These are phyloP conservation scores for Orius laevigatus DNA, from an alignment of 1,140 invertebrate genomes.

Conservation along the genomic window DNA sequence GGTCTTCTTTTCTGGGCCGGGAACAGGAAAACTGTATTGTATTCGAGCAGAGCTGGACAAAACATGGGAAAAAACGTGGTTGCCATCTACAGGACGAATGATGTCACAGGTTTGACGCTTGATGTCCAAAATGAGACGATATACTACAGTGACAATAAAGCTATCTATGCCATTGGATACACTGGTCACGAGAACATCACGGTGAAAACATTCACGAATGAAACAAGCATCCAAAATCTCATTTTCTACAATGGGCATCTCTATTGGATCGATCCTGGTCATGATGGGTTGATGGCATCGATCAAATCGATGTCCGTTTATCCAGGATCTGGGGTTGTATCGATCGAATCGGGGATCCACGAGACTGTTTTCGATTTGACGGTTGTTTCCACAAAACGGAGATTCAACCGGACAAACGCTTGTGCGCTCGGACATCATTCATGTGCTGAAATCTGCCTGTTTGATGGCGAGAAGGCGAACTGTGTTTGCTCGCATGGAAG, in stretches of 20 bases:
- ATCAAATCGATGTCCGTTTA: no score
- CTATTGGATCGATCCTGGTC: conserved; percentile 36
- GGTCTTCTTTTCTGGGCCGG: conserved; percentile 49
- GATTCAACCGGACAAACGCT: conserved; percentile 41
- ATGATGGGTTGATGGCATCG: background rate
- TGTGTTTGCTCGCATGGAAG: conserved; percentile 59
- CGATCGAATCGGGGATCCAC: no score
- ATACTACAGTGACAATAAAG: no score
- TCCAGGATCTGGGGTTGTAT: no score
- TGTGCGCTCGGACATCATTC: conserved; percentile 57
- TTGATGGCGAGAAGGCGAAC: conserved; percentile 42
- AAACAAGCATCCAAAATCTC: conserved; percentile 18
- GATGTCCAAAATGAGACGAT: conserved; percentile 24
- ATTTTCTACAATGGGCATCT: conserved; percentile 31
- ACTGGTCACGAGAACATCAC: conserved; percentile 6
- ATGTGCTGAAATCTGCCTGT: conserved; percentile 66
- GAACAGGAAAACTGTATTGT: conserved; percentile 24
- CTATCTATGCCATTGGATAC: no score
- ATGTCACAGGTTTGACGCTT: conserved; percentile 35
- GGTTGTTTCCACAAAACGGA: conserved; percentile 32
- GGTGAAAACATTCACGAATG: background rate
- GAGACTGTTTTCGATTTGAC: conserved; percentile 31
- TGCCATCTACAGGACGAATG: conserved; percentile 30
- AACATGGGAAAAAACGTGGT: no score
- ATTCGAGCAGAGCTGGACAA: background rate